Evolutionary conservation across 2,888 invertebrate genomes (phyloP), one percentile per base, ranked within the genome.

Genomic region (Eupithecia subumbrata): DNA sequence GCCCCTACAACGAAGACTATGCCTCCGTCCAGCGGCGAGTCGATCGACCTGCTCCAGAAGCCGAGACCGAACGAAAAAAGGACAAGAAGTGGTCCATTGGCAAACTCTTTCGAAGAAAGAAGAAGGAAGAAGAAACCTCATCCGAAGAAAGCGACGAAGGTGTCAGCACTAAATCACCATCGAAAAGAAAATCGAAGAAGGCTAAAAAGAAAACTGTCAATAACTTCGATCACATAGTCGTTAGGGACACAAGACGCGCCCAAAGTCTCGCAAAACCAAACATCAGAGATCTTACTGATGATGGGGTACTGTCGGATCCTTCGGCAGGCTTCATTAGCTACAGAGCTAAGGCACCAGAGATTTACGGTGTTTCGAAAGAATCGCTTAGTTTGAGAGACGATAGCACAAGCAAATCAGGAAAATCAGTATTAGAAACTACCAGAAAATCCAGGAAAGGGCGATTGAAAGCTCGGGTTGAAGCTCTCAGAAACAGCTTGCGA

Each of bases 1-100:
- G 91, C 78, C 90, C 92, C 30, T 92, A 91, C 84, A 92, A 90
- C 82, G 95, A 95, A 82, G 94, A 94, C 79, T 92, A 92, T 82
- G 86, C 90, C 75, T 83, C 90, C 81, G 87, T 91, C 80, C 92
- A 90, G 77, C 91, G 91, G 9, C 91, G 91, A 43, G 84, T 88
- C 72, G 93, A 93, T 68, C 86, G 91, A 71, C 89, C 92, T 18
- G 80, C 84, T 60, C 90, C 87, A 69, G 92, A 92, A 82, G 82
- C 85, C 16, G 93, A 93, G 63, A 81, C 84, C n/a, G 94, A 94
- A 87, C 90, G 93, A 83, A 95, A 95, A 80, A 96, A 95, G 84
- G 96, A 96, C 83, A 97, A 96, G 82, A 97, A 97, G 90, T 98
- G 98, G 98, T 97, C 97, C 12, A 96, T 98, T 66, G 97, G 98